Percentiles rank a stretch among this genome's conserved stretches.
phyloP scores from a whole-genome alignment of 2,797 vertebrate species.

The Synanceia verrucosa region DNA sequence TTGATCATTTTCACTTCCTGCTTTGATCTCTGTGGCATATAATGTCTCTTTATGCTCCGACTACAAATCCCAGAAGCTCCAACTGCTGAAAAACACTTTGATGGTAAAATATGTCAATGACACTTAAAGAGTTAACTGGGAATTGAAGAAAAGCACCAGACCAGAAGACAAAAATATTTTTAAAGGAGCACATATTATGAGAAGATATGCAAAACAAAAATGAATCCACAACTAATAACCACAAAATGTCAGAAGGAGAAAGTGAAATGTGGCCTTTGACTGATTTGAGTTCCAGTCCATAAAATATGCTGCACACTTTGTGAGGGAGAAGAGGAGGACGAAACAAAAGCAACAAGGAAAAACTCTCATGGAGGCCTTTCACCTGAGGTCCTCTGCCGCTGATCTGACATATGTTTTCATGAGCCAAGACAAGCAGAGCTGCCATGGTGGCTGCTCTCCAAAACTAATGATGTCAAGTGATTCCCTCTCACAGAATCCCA shows the following conservation, averaged over 20 bases:
- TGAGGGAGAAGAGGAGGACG: slow-evolving; percentile 4
- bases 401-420: slow-evolving; percentile 83
- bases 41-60: too few relatives aligned
- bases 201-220: background rate
- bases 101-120: too few relatives aligned
- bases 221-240: background rate
- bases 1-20: too few relatives aligned
- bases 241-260: background rate
- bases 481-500: slow-evolving; percentile 80
- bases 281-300: background rate
- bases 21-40: too few relatives aligned
- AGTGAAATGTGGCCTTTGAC: background rate
- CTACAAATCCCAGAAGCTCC: too few relatives aligned
- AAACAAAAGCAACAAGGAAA: slow-evolving; percentile 26
- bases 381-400: slow-evolving; percentile 78
- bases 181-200: background rate
- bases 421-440: slow-evolving; percentile 81
- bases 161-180: fast-evolving
- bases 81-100: too few relatives aligned
- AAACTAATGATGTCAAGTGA: slow-evolving; percentile 87
- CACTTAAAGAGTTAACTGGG: too few relatives aligned
- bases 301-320: background rate
- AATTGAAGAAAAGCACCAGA: too few relatives aligned
- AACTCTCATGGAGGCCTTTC: slow-evolving; percentile 73
- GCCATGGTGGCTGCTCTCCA: slow-evolving; percentile 82